Conservation (phyloP, 2,888 invertebrate genomes). For the Ligdia adustata region DNA sequence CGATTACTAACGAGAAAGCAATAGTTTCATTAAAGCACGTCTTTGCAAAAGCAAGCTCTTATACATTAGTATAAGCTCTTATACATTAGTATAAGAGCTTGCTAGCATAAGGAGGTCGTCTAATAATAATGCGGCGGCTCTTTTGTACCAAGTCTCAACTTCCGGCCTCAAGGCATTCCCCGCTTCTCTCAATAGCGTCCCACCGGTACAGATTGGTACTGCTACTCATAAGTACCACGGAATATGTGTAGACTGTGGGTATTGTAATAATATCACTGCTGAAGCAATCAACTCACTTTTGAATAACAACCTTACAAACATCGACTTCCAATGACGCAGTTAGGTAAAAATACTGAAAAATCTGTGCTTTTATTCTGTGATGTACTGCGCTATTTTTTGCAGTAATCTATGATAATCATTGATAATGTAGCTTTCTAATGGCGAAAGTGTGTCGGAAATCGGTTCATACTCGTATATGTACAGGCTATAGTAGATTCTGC, state of each 20-base stretch:
- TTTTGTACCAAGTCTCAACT: conserved; percentile 32
- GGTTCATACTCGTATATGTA: too few species aligned
- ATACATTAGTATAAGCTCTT: too few species aligned
- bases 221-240: conserved; percentile 12
- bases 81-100: conserved; percentile 11
- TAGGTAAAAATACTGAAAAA: too few species aligned
- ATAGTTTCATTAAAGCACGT: conserved; percentile 55
- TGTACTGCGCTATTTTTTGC: too few species aligned
- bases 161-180: conserved; percentile 28
- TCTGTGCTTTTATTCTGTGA: too few species aligned
- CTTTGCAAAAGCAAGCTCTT: too few species aligned
- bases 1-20: conserved; percentile 34
- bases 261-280: conserved; percentile 29
- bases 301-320: background rate
- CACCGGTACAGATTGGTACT: conserved; percentile 4
- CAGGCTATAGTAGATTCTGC: too few species aligned
- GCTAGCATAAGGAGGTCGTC: conserved; percentile 34
- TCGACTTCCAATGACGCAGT: conserved; percentile 3
- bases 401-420: too few species aligned
- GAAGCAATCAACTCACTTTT: conserved; percentile 17
- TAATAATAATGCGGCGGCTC: conserved; percentile 36
- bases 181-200: conserved; percentile 24
- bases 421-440: too few species aligned
- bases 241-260: conserved; percentile 22
- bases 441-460: too few species aligned